These are phyloP conservation scores for Stenotaenia linearis DNA, from an alignment of 2,888 invertebrate genomes.

Conservation along the genomic window DNA sequence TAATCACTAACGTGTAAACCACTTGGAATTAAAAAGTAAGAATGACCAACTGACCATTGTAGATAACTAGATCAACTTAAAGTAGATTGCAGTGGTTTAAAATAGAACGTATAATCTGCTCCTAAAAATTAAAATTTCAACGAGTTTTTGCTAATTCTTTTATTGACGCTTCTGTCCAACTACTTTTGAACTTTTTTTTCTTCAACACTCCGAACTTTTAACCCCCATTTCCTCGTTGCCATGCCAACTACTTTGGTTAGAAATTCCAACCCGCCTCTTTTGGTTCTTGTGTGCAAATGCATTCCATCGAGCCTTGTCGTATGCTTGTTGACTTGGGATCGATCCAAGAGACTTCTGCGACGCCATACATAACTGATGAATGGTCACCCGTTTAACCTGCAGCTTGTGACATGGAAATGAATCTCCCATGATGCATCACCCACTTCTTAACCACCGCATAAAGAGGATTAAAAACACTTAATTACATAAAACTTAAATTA, in stretches of 20 bases:
- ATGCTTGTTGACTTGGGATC: slow-evolving; percentile 21
- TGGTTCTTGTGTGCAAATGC: slow-evolving; percentile 13
- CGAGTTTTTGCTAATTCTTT: too few species aligned
- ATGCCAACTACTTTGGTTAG: slow-evolving; percentile 12
- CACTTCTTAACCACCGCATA: neutral
- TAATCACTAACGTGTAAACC: too few species aligned
- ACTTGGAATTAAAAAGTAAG: too few species aligned
- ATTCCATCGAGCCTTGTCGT: slow-evolving; percentile 23
- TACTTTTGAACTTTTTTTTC: neutral
- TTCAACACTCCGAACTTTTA: neutral
- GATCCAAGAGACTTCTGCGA: slow-evolving; percentile 6
- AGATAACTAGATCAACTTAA: too few species aligned
- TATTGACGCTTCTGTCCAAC: neutral
- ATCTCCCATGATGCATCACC: neutral
- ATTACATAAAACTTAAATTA: neutral
- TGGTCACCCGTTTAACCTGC: slow-evolving; percentile 14
- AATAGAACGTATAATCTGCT: too few species aligned
- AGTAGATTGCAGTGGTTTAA: too few species aligned
- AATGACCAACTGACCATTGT: too few species aligned
- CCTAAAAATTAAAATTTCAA: too few species aligned
- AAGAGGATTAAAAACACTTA: neutral
- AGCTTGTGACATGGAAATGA: slow-evolving; percentile 12
- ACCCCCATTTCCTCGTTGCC: neutral
- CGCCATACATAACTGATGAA: slow-evolving; percentile 17
- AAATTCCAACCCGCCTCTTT: slow-evolving; percentile 12